phyloP scores from a whole-genome alignment of 1,140 invertebrate genomes.

The Diprion similis region DNA sequence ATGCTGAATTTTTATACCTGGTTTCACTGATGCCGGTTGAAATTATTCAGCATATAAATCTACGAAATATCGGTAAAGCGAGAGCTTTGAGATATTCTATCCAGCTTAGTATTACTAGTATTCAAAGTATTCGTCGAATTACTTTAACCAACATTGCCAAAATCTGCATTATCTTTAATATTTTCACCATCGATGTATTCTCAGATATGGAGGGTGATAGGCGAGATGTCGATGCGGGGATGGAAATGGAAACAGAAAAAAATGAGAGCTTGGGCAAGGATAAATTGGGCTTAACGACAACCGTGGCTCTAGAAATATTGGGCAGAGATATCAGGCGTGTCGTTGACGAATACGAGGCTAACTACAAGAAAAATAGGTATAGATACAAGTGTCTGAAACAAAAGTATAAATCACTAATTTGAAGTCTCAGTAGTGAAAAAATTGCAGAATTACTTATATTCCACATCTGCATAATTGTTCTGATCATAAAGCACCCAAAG shows the following conservation, averaged over 20 bases:
- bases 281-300: constrained; percentile 56
- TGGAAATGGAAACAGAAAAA: constrained; percentile 3
- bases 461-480: background rate
- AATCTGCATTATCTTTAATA: no score
- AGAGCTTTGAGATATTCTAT: no score
- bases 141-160: no score
- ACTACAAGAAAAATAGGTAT: constrained; percentile 53
- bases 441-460: constrained; percentile 23
- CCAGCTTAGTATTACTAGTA: no score
- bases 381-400: constrained; percentile 18
- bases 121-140: no score
- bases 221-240: background rate
- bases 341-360: constrained; percentile 56
- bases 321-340: constrained; percentile 58
- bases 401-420: constrained; percentile 22
- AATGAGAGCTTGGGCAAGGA: constrained; percentile 24
- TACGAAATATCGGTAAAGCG: no score
- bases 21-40: no score
- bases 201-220: background rate
- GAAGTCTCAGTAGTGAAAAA: constrained; percentile 23
- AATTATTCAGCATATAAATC: no score
- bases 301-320: constrained; percentile 57
- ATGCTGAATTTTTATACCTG: no score
- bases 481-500: background rate
- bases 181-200: no score